A percentile compares a stretch with the other conserved stretches of the same genome.
Conservation (phyloP, 2,113 vertebrate species). For the Atherinomorus stipes region DNA sequence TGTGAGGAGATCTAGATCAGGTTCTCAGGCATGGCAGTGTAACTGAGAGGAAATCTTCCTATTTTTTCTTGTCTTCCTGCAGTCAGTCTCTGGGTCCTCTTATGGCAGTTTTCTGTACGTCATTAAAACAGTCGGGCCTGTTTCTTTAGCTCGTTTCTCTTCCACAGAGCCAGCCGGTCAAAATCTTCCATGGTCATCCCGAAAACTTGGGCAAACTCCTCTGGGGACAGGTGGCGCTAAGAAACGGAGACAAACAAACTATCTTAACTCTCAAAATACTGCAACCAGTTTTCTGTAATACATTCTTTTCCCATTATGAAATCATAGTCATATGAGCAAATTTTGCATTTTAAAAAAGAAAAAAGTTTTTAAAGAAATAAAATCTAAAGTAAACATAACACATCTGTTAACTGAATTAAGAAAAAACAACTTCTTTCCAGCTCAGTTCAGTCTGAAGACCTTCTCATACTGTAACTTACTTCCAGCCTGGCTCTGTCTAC, state of each 20-base stretch:
- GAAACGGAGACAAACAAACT: neutral
- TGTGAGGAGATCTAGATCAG: constrained; percentile 67
- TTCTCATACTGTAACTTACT: constrained; percentile 81
- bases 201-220: constrained; percentile 96
- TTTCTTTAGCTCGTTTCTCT: constrained; percentile 98
- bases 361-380: neutral
- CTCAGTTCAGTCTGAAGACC: neutral
- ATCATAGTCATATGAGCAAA: neutral
- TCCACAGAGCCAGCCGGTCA: constrained; percentile 98
- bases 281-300: too few relatives aligned
- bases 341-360: neutral
- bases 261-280: neutral
- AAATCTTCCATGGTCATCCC: constrained; percentile 97
- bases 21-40: constrained; percentile 80
- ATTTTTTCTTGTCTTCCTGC: neutral
- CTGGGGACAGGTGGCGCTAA: constrained; percentile 95
- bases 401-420: too few relatives aligned
- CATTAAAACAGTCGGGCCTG: constrained; percentile 95
- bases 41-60: constrained; percentile 42
- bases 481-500: constrained; percentile 95
- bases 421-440: neutral
- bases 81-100: constrained; percentile 19
- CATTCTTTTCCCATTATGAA: neutral
- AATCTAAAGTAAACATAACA: neutral
- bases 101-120: constrained; percentile 23